Percentiles rank a stretch among this genome's conserved stretches.
These are phyloP conservation scores for Lasioglossum marginatum DNA, from an alignment of 2,888 invertebrate species.

Conservation along the genomic window DNA sequence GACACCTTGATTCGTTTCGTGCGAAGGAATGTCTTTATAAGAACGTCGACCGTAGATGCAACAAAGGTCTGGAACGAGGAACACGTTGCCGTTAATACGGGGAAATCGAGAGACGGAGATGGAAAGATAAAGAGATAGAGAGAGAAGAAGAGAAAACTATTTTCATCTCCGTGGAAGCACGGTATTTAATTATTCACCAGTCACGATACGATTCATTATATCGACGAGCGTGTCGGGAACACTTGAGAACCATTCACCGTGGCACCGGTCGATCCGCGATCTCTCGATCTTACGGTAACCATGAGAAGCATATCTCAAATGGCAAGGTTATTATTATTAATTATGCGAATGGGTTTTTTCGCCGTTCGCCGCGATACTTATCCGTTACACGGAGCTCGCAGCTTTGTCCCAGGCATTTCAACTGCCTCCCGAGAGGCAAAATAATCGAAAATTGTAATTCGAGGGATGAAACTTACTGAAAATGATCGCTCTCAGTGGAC, in stretches of 20 bases:
- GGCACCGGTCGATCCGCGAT: conserved; percentile 14
- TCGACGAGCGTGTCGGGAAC: conserved; percentile 41
- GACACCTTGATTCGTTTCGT: conserved; percentile 1
- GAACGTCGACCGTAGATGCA: conserved; percentile 15
- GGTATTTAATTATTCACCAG: conserved; percentile 41
- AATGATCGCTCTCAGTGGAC: too few relatives aligned
- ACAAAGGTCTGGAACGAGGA: conserved; percentile 15
- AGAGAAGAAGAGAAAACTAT: conserved; percentile 18
- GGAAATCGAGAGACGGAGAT: background rate
- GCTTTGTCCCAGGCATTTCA: background rate
- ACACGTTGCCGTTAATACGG: conserved; percentile 1
- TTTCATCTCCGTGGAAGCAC: conserved; percentile 22
- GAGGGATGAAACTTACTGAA: too few relatives aligned
- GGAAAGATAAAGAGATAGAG: background rate
- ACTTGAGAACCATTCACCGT: conserved; percentile 37
- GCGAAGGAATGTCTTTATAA: conserved; percentile 24
- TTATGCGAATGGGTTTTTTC: conserved; percentile 58
- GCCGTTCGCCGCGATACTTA: conserved; percentile 43
- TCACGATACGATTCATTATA: conserved; percentile 44
- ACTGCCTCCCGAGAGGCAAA: background rate
- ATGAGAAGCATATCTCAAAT: conserved; percentile 57
- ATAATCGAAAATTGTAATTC: background rate
- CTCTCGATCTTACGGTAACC: conserved; percentile 14
- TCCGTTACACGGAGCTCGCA: conserved; percentile 15
- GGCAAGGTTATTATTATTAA: conserved; percentile 62